Percentiles rank a stretch among this genome's conserved stretches.
These are phyloP conservation scores for Vimba vimba DNA, from an alignment of 2,113 vertebrate species.

Conservation along the genomic window DNA sequence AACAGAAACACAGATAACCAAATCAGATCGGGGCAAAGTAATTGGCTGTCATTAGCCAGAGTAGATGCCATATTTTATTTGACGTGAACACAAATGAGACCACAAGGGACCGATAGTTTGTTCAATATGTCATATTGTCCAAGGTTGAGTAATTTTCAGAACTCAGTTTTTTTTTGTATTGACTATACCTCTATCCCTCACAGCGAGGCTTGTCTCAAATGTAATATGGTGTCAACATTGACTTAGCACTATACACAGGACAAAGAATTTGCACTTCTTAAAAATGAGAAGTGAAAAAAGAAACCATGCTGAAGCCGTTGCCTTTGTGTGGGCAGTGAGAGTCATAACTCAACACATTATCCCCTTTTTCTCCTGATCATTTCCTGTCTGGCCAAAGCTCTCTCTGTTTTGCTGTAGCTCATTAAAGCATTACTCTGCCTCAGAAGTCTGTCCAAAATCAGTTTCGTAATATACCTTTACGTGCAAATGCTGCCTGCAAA, in stretches of 20 bases:
- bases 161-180: not conserved
- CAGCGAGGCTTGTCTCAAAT: not conserved
- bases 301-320: not conserved
- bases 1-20: not conserved
- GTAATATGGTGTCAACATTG: not conserved
- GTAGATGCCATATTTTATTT: constrained; percentile 10
- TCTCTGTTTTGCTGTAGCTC: no score
- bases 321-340: not conserved
- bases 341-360: not conserved
- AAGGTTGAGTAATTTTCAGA: not conserved
- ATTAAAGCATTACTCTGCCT: no score
- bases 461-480: no score
- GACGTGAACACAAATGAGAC: not conserved
- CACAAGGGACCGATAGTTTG: not conserved
- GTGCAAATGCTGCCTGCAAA: no score
- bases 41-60: not conserved
- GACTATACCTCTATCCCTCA: not conserved
- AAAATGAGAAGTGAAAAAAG: not conserved
- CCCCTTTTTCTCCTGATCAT: not conserved
- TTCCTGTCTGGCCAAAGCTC: not conserved
- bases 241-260: not conserved
- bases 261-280: not conserved
- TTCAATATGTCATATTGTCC: not conserved
- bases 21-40: not conserved
- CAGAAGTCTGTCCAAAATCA: no score